Percentiles rank a stretch among this genome's conserved stretches.
These are phyloP conservation scores for Myripristis jacobus DNA, from an alignment of 2,797 vertebrate genomes.

Conservation along the genomic window DNA sequence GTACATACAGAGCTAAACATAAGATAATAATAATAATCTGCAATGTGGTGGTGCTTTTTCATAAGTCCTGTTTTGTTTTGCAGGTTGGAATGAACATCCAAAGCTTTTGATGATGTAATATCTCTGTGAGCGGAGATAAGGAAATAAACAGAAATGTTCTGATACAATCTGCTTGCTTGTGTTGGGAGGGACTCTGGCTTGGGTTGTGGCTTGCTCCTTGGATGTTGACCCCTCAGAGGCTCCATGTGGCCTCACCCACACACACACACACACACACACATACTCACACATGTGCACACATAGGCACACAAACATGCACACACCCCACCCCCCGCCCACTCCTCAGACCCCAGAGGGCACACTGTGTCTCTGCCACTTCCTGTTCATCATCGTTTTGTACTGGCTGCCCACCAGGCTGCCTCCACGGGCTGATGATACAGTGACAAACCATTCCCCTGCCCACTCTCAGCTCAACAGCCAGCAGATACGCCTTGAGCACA, in stretches of 20 bases:
- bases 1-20: neutral
- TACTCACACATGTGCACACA: no score
- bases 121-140: slow-evolving; percentile 38
- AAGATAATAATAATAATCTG: neutral
- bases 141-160: slow-evolving; percentile 33
- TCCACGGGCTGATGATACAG: slow-evolving; percentile 38
- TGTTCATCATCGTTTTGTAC: slow-evolving; percentile 73
- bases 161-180: slow-evolving; percentile 41
- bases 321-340: slow-evolving; percentile 23
- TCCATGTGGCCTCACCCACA: slow-evolving; percentile 37
- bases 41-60: neutral
- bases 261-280: neutral
- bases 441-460: slow-evolving; percentile 40
- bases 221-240: slow-evolving; percentile 29
- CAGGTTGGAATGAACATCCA: slow-evolving; percentile 14
- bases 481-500: slow-evolving; percentile 22
- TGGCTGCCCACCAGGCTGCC: slow-evolving; percentile 63
- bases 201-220: slow-evolving; percentile 17
- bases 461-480: slow-evolving; percentile 25
- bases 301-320: no score
- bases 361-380: slow-evolving; percentile 75
- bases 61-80: neutral
- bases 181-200: slow-evolving; percentile 26
- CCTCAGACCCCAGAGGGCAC: slow-evolving; percentile 59
- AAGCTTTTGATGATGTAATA: slow-evolving; percentile 35